Evolutionary conservation across 2,113 vertebrate genomes (phyloP).

Genomic region (Hucho hucho): DNA sequence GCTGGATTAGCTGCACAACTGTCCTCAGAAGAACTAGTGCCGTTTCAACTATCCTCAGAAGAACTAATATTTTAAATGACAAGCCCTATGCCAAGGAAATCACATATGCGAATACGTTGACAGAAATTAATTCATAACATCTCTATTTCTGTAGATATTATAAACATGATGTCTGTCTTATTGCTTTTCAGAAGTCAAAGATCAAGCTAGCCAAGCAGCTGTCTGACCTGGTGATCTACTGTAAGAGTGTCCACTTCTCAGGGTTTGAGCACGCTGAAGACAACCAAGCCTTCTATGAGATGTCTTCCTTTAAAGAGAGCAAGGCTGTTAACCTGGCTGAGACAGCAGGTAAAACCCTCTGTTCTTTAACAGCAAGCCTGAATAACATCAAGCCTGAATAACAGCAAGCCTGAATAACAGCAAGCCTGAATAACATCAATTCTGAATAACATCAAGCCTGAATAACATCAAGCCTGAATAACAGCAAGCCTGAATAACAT

Average conservation of each 20-base stretch:
- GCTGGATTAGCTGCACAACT: slow-evolving; percentile 88
- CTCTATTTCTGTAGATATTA: slow-evolving; percentile 31
- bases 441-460: no score
- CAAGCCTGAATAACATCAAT: no score
- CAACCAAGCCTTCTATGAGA: slow-evolving; percentile 85
- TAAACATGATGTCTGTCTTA: no score
- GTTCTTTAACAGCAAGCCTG: no score
- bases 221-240: slow-evolving; percentile 89
- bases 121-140: background rate
- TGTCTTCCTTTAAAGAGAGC: slow-evolving; percentile 87
- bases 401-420: no score
- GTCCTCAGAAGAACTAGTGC: slow-evolving; percentile 54
- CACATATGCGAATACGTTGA: background rate
- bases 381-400: no score
- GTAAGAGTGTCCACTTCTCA: slow-evolving; percentile 92
- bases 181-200: slow-evolving; percentile 76
- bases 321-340: slow-evolving; percentile 84
- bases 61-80: no score
- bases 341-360: slow-evolving; percentile 75
- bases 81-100: no score
- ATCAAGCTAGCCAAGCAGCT: slow-evolving; percentile 88
- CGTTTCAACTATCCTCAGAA: slow-evolving; percentile 67
- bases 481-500: no score
- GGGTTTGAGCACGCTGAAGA: slow-evolving; percentile 78
- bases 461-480: no score